Base-by-base conservation (phyloP, 1,140 invertebrate species). In the Lutraria rhynchaena region DNA sequence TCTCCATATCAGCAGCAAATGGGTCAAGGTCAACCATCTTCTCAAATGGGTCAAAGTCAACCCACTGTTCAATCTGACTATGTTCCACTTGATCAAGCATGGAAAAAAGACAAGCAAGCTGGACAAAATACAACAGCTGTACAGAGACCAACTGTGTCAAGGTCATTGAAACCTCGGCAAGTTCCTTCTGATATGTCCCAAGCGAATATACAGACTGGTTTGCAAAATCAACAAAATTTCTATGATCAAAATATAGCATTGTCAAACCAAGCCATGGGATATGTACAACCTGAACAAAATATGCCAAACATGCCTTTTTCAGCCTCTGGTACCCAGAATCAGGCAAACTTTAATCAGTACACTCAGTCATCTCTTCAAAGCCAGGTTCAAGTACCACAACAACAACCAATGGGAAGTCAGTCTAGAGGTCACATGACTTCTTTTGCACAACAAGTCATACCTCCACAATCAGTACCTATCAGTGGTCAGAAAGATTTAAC, bases 61-160 rank as follows among this genome's bases (percentile, higher is more conserved):
- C 81, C 53, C 5, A 17, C 49, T 24, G 41, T 51, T n/a, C 44
- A 44, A 17, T 67, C 49, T 11, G 44, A 80, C 19, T 80, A 80
- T 69, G 76, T 80, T 31, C 76, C 76, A n/a, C 65, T 80, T 27
- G 76, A 80, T 70, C 76, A 80, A 49, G 55, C 49, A 29, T 80
- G 76, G 76, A 80, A 70, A 33, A 69, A 57, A 70, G 76, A 80
- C 22, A 77, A 65, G 58, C 60, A 29, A 46, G 24, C 27, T 15
- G 31, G 41, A 29, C 41, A 67, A 19, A 29, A 27, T 37, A 55
- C 22, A 0, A 31, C 24, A 29, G 5, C 49, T 51, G 69, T 29
- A 29, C 69, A 53, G 35, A 57, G 49, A 15, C 69, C 46, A 57
- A 27, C 24, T 29, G 69, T 55, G 0, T 55, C 53, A 71, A 71